phyloP scores from a whole-genome alignment of 1,140 invertebrate species.

The Bilobella aurantiaca region DNA sequence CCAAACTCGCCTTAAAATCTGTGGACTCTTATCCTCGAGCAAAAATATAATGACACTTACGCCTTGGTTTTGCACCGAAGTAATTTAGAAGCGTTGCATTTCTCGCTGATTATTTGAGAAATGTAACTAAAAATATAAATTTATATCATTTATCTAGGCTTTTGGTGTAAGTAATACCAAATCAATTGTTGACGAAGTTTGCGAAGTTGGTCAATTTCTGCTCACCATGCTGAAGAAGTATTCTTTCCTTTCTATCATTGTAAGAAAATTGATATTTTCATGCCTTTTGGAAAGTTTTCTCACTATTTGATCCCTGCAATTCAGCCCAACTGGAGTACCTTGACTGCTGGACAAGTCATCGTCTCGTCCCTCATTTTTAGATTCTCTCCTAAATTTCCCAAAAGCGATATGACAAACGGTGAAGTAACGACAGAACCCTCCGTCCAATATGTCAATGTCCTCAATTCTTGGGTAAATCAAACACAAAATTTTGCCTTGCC shows the following conservation, averaged over 20 bases:
- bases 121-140: background rate
- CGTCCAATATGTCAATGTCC: conserved; percentile 27
- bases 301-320: conserved; percentile 11
- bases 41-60: conserved; percentile 24
- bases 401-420: background rate
- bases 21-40: conserved; percentile 17
- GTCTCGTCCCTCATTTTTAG: conserved; percentile 30
- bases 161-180: conserved; percentile 20
- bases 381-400: conserved; percentile 24
- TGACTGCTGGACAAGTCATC: conserved; percentile 28
- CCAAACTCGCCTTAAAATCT: conserved; percentile 17
- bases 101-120: background rate
- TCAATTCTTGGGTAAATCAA: conserved; percentile 32
- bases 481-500: no score
- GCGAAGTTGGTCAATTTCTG: conserved; percentile 28
- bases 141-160: conserved; percentile 13
- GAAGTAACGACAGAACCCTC: conserved; percentile 11
- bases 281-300: conserved; percentile 6
- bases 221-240: conserved; percentile 22
- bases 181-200: conserved; percentile 21
- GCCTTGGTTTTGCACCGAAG: conserved; percentile 30
- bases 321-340: conserved; percentile 30
- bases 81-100: conserved; percentile 7
- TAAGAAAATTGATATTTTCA: conserved; percentile 4
- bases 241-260: conserved; percentile 28